Base-by-base conservation (phyloP, 2,113 vertebrate species). In the Bucco capensis region DNA sequence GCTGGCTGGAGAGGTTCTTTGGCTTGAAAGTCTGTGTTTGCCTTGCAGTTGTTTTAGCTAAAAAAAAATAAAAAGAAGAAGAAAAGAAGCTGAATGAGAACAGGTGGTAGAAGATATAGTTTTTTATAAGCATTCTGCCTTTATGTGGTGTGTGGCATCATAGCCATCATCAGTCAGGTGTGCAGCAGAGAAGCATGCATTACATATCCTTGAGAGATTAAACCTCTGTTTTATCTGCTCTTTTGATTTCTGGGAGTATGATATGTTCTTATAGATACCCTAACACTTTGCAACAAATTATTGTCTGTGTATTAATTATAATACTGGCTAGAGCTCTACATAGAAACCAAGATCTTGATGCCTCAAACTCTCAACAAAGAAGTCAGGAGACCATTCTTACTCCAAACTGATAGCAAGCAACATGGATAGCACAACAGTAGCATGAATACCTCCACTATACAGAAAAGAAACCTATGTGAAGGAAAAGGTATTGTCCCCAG, bases 31-130 rank as follows among this genome's bases (percentile, higher is more conserved):
- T 31, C 69, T 74, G 35, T 0, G 0, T 90, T 94, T 90, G 61
- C 78, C 73, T 57, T 78, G 62, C 83, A 81, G 83, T 86, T 88
- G 83, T 65, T 91, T 60, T 25, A 83, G 86, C 46, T 72, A 42
- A 87, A 85, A 83, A 88, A 92, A 90, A 80, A n/a, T 22, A 33
- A 64, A n/a, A n/a, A n/a, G n/a, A n/a, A n/a, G n/a, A 67, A 44
- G 72, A 88, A 79, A 86, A 60, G 51, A 40, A 77, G 14, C 57
- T 86, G 73, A 74, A 66, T 69, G 57, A 88, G 86, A 91, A 79
- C 88, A 95, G 86, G 86, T 95, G 90, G 40, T 65, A 23, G 1
- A 6, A 47, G 19, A 24, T 22, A 44, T 1, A 1, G 23, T 21
- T 47, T 89, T 81, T 71, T 78, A 44, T 67, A 75, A 67, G 21